These are phyloP conservation scores for Ochropacha duplaris DNA, from an alignment of 2,888 invertebrate species.

Conservation along the genomic window DNA sequence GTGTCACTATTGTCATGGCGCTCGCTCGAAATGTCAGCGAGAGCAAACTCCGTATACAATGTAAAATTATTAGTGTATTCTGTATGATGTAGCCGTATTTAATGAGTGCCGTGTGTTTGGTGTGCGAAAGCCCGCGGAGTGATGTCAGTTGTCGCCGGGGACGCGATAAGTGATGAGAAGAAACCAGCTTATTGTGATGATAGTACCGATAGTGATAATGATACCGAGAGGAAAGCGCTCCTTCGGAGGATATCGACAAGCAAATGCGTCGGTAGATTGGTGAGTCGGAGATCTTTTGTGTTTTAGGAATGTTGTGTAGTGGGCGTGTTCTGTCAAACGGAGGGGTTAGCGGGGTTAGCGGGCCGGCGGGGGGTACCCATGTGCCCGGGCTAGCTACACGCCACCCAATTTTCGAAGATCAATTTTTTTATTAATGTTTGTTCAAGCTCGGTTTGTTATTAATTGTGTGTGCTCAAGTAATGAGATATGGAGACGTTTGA, in stretches of 20 bases:
- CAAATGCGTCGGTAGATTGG: conserved; percentile 91
- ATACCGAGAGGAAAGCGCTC: conserved; percentile 90
- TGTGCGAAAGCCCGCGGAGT: conserved; percentile 65
- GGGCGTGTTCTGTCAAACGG: conserved; percentile 69
- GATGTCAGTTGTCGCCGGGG: conserved; percentile 68
- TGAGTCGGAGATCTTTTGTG: conserved; percentile 52
- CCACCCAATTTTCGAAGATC: conserved; percentile 40
- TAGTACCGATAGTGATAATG: conserved; percentile 91
- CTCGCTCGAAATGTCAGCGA: conserved; percentile 72
- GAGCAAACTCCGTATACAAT: conserved; percentile 61
- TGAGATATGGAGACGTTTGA: conserved; percentile 43
- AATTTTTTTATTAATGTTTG: conserved; percentile 53
- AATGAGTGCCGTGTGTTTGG: conserved; percentile 60
- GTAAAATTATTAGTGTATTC: conserved; percentile 61
- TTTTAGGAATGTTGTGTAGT: conserved; percentile 18
- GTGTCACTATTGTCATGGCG: conserved; percentile 79
- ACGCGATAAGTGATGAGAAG: conserved; percentile 54
- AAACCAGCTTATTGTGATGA: conserved; percentile 67
- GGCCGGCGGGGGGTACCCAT: conserved; percentile 46
- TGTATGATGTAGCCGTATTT: conserved; percentile 79
- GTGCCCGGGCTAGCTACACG: conserved; percentile 53
- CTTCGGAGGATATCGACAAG: conserved; percentile 92
- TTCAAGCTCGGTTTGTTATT: conserved; percentile 40
- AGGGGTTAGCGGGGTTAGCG: conserved; percentile 40
- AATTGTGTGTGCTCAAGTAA: conserved; percentile 35